Evolutionary conservation across 2,113 vertebrate species (phyloP).

Genomic region (Greenwoodochromis staneri): DNA sequence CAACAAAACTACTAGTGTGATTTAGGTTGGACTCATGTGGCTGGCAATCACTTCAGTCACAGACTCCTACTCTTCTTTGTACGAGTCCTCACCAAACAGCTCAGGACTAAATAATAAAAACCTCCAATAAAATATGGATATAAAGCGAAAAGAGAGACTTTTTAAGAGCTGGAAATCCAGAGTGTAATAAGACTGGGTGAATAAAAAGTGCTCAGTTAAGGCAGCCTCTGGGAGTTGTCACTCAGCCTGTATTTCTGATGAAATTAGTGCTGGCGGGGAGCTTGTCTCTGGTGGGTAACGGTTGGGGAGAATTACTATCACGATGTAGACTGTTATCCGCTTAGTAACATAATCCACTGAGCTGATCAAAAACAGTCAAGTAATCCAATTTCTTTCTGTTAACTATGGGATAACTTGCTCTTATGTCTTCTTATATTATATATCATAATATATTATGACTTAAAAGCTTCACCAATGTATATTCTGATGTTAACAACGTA

Average conservation of each 20-base stretch:
- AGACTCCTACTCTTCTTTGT: background rate
- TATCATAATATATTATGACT: background rate
- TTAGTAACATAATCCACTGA: background rate
- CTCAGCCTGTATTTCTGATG: background rate
- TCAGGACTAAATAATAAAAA: conserved; percentile 7
- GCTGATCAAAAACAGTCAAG: background rate
- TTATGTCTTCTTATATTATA: background rate
- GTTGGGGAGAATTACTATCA: background rate
- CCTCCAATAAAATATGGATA: conserved; percentile 24
- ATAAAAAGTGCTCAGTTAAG: background rate
- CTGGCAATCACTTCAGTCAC: background rate
- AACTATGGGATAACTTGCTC: background rate
- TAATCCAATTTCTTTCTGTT: conserved; percentile 22
- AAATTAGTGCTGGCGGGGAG: background rate
- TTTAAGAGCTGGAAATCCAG: background rate
- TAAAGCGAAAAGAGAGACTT: background rate
- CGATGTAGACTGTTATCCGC: background rate
- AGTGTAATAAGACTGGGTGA: background rate
- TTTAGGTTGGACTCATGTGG: background rate
- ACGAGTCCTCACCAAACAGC: background rate
- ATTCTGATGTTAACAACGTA: background rate
- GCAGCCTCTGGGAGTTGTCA: background rate
- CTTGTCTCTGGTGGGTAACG: background rate
- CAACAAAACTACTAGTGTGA: background rate
- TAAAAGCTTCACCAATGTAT: background rate